phyloP scores from a whole-genome alignment of 2,797 vertebrate genomes.

The Chaenodraco wilsoni region DNA sequence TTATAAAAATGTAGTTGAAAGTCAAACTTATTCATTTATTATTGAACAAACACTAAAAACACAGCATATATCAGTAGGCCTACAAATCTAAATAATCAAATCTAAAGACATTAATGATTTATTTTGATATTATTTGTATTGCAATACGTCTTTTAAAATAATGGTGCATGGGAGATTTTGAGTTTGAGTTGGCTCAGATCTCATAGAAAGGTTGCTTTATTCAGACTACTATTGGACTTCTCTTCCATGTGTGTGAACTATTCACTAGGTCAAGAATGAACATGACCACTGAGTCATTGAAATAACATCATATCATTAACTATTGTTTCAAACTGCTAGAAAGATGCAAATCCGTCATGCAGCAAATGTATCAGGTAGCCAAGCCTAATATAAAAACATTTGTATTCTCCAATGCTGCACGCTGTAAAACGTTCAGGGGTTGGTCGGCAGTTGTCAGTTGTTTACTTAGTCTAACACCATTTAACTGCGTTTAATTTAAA shows the following conservation, averaged over 20 bases:
- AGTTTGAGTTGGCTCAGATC: background rate
- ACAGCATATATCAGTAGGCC: no score
- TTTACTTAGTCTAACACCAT: constrained; percentile 11
- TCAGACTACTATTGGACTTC: background rate
- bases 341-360: background rate
- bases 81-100: no score
- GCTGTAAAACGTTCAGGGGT: background rate
- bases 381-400: background rate
- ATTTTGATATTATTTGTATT: no score
- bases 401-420: background rate
- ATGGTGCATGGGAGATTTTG: background rate
- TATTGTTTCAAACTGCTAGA: background rate
- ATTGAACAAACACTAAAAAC: no score
- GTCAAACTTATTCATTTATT: no score
- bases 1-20: no score
- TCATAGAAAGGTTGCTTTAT: background rate
- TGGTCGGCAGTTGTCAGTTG: background rate
- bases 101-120: no score
- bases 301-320: background rate
- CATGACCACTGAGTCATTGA: background rate
- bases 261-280: background rate
- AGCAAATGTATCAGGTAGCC: background rate
- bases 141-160: no score
- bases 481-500: background rate
- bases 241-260: background rate